Base-by-base conservation (phyloP, 2,113 vertebrate species). In the Hypomesus transpacificus region DNA sequence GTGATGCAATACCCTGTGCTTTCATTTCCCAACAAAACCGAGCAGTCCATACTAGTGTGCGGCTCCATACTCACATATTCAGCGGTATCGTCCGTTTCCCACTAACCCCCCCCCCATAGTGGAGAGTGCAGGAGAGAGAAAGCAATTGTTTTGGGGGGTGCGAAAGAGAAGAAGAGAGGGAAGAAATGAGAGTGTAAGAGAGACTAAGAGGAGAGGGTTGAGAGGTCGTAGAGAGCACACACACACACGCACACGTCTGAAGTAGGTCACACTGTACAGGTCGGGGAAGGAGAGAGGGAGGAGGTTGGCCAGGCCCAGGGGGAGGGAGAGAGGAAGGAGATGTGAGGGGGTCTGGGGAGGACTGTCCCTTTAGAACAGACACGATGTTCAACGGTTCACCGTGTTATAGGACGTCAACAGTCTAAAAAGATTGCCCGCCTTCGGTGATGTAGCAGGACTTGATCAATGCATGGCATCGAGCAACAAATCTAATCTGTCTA, bases 71-170 rank as follows among this genome's bases (percentile, higher is more conserved):
- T 99, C 88, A 99, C 97, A 59, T 99, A 99, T 94, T 99, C 96
- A 67, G 96, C 96, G 61, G 95, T 97, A 90, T 98, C 95, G 89
- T 99, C 97, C 87, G 86, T 97, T 94, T 98, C 97, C 96, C 96
- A 98, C 97, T 99, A 94, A 91, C 89, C 86, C 91, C 85, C 85
- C 84, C 75, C 80, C 68, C 66, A 87, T 85, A 87, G 91, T 90
- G 91, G 91, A 91, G 92, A 90, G 90, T 72, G 86, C 67, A 80
- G 83, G 89, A 87, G 87, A 82, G 82, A 87, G 88, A 87, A 86
- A 81, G 82, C 86, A 71, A 70, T 75, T 85, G 89, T 83, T 90
- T 83, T 83, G 62, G 24, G 74, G 46, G 52, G 78, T 74, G 75
- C 86, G 81, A 79, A 83, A 76, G 84, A 78, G 76, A 87, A 81